phyloP scores from a whole-genome alignment of 1,140 invertebrate genomes.

The Bombus confusus region DNA sequence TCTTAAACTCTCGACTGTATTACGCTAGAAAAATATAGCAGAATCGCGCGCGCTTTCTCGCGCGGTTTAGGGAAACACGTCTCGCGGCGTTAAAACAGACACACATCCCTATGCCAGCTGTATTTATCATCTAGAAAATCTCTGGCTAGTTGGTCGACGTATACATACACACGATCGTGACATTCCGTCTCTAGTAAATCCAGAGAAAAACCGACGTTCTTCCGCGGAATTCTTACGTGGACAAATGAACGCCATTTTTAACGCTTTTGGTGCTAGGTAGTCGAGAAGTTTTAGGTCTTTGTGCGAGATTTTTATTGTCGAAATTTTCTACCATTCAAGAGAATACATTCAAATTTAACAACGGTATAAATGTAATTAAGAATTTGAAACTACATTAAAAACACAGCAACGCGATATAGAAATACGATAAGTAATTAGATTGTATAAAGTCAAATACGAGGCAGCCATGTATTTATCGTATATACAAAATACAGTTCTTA shows the following conservation, averaged over 20 bases:
- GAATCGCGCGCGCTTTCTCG: neutral
- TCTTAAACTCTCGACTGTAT: constrained; percentile 1
- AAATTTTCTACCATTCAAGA: neutral
- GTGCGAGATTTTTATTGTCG: neutral
- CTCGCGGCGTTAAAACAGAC: constrained; percentile 8
- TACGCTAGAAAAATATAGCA: neutral
- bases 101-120: constrained; percentile 26
- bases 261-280: neutral
- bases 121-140: constrained; percentile 36
- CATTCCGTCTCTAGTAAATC: constrained; percentile 17
- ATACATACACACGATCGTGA: neutral
- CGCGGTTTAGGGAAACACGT: constrained; percentile 14
- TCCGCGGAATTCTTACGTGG: neutral
- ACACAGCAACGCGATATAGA: too few species aligned
- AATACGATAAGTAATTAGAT: too few species aligned
- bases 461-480: too few species aligned
- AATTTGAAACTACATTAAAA: too few species aligned
- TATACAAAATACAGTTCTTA: too few species aligned
- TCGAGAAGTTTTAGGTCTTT: neutral
- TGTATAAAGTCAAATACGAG: too few species aligned
- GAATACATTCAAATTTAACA: neutral
- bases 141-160: neutral
- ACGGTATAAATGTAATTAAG: too few species aligned
- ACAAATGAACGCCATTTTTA: constrained; percentile 63
- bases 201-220: neutral